Conservation (phyloP, 1,140 invertebrate species). For the Aporrectodea caliginosa region DNA sequence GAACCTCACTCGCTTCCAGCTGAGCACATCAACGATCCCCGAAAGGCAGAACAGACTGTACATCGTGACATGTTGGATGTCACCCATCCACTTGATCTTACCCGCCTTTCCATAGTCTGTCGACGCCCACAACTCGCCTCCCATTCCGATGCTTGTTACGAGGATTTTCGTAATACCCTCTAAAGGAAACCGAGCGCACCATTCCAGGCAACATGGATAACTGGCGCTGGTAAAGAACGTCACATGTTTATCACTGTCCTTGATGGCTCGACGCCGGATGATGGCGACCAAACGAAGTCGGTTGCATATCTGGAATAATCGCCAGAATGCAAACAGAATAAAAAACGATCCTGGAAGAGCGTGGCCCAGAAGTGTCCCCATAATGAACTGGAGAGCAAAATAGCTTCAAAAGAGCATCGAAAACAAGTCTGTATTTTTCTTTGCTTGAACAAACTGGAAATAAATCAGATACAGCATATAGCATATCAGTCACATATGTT, state of each 20-base stretch:
- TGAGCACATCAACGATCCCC: neutral
- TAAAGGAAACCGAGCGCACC: neutral
- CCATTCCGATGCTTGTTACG: neutral
- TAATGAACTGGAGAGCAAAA: no score
- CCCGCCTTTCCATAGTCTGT: neutral
- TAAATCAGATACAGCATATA: no score
- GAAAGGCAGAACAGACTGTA: neutral
- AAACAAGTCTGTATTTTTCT: no score
- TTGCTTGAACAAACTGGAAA: no score
- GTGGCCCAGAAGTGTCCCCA: conserved; percentile 4
- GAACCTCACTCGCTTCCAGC: neutral
- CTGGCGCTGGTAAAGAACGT: neutral
- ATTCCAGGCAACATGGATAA: neutral
- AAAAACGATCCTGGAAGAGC: conserved; percentile 6
- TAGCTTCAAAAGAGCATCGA: no score
- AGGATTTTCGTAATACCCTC: neutral
- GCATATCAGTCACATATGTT: no score
- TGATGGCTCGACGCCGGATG: neutral
- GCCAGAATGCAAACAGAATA: neutral
- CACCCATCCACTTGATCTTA: neutral
- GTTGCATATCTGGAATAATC: neutral
- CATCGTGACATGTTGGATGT: neutral
- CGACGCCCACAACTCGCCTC: neutral
- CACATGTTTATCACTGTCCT: neutral
- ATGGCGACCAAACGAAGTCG: neutral